Evolutionary conservation across 2,888 invertebrate species (phyloP).

Genomic region (Lasioglossum marginatum): DNA sequence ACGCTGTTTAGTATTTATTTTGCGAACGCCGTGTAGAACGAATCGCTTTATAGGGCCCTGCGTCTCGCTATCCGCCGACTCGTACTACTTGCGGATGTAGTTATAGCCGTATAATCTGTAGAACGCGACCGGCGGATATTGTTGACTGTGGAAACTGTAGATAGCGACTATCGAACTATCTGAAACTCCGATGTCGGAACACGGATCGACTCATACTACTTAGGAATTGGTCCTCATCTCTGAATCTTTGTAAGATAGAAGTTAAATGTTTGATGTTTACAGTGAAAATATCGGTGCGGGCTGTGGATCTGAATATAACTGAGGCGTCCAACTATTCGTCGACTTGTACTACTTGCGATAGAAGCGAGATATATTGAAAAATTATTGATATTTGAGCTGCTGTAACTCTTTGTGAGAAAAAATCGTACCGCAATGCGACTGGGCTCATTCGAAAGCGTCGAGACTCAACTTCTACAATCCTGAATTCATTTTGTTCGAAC

Average conservation of each 20-base stretch:
- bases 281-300: neutral
- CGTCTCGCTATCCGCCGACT: neutral
- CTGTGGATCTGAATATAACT: neutral
- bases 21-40: neutral
- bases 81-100: neutral
- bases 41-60: neutral
- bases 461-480: neutral
- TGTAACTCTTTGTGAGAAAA: neutral
- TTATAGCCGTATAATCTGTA: neutral
- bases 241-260: neutral
- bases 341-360: neutral
- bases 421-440: neutral
- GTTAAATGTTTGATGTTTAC: neutral
- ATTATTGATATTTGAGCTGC: neutral
- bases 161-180: neutral
- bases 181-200: neutral
- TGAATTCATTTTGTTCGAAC: neutral
- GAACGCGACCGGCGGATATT: neutral
- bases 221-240: neutral
- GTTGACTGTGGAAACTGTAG: neutral
- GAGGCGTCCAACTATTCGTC: too few relatives aligned
- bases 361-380: neutral
- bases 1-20: neutral
- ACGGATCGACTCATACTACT: neutral
- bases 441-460: neutral